Evolutionary conservation across 2,113 vertebrate genomes (phyloP).

Genomic region (Amphilophus citrinellus): DNA sequence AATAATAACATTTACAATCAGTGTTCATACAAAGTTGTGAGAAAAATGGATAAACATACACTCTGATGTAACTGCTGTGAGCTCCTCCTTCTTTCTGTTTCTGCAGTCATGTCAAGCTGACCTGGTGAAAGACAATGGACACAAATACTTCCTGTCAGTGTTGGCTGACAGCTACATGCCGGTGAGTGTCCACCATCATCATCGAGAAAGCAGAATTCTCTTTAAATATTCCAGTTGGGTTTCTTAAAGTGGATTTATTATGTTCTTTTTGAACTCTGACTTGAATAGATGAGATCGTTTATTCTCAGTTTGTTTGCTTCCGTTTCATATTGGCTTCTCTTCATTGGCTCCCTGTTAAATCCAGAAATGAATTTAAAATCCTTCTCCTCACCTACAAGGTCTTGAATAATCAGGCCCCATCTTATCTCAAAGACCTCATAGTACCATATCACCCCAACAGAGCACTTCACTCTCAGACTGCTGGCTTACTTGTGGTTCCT

Average conservation of each 20-base stretch:
- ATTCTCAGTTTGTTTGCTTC: too few species aligned
- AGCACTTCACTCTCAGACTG: too few species aligned
- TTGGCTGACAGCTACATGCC: conserved; percentile 98
- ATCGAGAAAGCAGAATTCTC: background rate
- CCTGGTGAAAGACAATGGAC: conserved; percentile 98
- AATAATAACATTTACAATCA: background rate
- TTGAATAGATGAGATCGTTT: too few species aligned
- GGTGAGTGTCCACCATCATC: conserved; percentile 79
- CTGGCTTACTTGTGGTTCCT: too few species aligned
- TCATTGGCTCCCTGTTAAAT: too few species aligned
- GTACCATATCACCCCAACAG: too few species aligned
- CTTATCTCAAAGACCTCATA: too few species aligned
- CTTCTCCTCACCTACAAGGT: too few species aligned
- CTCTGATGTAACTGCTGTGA: background rate
- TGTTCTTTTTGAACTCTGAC: background rate
- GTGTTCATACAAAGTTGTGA: background rate
- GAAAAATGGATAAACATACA: background rate
- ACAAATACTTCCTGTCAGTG: conserved; percentile 99
- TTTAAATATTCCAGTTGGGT: background rate
- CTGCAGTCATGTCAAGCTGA: conserved; percentile 96
- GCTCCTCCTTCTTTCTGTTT: background rate
- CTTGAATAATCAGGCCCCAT: too few species aligned
- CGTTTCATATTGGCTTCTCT: background rate
- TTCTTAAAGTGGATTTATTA: background rate
- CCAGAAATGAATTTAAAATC: too few species aligned